Percentiles rank a stretch among this genome's conserved stretches.
phyloP scores from a whole-genome alignment of 2,888 invertebrate species.

The Muschampia plurimacula region DNA sequence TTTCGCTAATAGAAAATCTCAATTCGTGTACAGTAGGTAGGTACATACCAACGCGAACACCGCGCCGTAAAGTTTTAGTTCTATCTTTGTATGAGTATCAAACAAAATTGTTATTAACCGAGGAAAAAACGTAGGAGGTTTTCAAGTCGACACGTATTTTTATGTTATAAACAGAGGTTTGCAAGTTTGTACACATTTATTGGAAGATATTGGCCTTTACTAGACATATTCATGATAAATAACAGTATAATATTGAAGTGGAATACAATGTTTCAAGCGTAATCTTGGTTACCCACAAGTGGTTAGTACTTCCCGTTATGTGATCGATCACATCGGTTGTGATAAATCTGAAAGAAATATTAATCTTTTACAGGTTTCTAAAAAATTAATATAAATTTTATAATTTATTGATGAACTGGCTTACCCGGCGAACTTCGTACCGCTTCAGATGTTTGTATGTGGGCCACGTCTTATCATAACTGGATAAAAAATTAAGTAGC shows the following conservation, averaged over 20 bases:
- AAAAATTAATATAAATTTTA: not conserved
- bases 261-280: constrained; percentile 24
- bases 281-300: constrained; percentile 31
- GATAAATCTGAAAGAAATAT: constrained; percentile 8
- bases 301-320: constrained; percentile 30
- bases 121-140: too few species aligned
- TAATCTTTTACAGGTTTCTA: not conserved
- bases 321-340: constrained; percentile 28
- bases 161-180: too few species aligned
- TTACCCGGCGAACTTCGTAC: too few species aligned
- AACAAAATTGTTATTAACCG: too few species aligned
- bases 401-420: too few species aligned
- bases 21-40: constrained; percentile 16
- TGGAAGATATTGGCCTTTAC: too few species aligned
- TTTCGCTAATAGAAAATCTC: constrained; percentile 39
- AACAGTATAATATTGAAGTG: not conserved
- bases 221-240: not conserved
- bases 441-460: too few species aligned
- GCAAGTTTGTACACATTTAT: too few species aligned
- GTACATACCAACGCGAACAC: not conserved
- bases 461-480: too few species aligned
- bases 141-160: too few species aligned
- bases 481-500: too few species aligned
- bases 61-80: not conserved
- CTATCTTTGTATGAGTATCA: constrained; percentile 4